A percentile compares a stretch with the other conserved stretches of the same genome.
Evolutionary conservation across 2,113 vertebrate genomes (phyloP).

Genomic region (Antennarius striatus): DNA sequence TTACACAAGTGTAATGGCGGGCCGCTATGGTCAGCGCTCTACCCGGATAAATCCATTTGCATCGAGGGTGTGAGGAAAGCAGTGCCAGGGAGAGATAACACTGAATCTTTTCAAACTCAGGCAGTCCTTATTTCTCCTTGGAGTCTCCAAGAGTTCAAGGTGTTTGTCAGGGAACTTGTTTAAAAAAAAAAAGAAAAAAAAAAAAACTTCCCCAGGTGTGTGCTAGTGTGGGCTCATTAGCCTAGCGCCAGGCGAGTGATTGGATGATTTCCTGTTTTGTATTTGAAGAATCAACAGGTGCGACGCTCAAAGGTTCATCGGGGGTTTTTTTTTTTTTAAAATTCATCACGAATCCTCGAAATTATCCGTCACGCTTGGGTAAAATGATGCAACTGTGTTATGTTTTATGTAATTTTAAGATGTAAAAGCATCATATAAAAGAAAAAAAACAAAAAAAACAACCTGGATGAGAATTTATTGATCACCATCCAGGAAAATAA

Average conservation of each 20-base stretch:
- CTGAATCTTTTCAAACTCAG: slow-evolving; percentile 32
- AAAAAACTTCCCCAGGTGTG: slow-evolving; percentile 26
- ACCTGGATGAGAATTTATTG: no score
- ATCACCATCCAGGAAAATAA: no score
- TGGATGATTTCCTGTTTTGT: slow-evolving; percentile 58
- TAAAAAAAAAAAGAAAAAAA: slow-evolving; percentile 9
- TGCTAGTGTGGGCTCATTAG: slow-evolving; percentile 54
- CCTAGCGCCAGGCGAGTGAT: slow-evolving; percentile 51
- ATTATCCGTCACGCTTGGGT: no score
- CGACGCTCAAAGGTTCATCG: slow-evolving; percentile 33
- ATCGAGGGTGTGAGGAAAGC: slow-evolving; percentile 19
- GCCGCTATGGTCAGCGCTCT: slow-evolving; percentile 36
- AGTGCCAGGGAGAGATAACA: slow-evolving; percentile 53
- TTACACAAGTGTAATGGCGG: slow-evolving; percentile 44
- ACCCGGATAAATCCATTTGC: slow-evolving; percentile 62
- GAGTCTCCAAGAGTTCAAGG: slow-evolving; percentile 44
- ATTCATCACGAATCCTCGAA: no score
- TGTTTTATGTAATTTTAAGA: no score
- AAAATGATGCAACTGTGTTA: no score
- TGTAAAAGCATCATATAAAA: no score
- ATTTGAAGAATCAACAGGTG: slow-evolving; percentile 44
- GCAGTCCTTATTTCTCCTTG: slow-evolving; percentile 46
- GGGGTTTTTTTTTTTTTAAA: no score
- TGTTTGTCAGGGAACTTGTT: slow-evolving; percentile 41
- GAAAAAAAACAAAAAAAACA: no score